Evolutionary conservation across 2,888 invertebrate genomes (phyloP), one percentile per base, ranked within the genome.

Genomic region (Abrostola tripartita): DNA sequence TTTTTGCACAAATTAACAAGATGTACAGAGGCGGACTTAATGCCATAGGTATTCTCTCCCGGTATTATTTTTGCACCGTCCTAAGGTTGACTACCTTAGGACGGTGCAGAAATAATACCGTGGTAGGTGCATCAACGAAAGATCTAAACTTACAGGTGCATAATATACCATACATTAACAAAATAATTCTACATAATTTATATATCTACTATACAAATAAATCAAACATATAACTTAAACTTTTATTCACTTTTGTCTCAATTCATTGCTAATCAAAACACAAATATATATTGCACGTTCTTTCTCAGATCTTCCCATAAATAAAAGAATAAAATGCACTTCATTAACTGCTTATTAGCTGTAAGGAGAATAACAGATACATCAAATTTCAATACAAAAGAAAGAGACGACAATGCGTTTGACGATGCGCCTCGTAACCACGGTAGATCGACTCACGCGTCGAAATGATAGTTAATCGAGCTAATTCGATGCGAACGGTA

Each of bases 401-500:
- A 64, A 36, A 53, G 55, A 64, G 68, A 58, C 4, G 1, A 14
- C 0, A 0, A 8, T 44, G 55, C 0, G 11, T 65, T 2, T 12
- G 8, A 0, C 8, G 37, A 37, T 61, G 24, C 60, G 36, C 35
- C 56, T 10, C 11, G 9, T 52, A 44, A 14, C 5, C 47, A 69
- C 44, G 56, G 41, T 52, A 65, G 65, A 76, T 64, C 49, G 52
- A 65, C 61, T 71, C 73, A 40, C 50, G 68, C 71, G 57, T 58
- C 52, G 61, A 72, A 65, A 66, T 69, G 52, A 56, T 76, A 47
- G 57, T 41, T 54, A 83, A 86, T 84, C 76, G 76, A 82, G 78
- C 72, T 85, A 85, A 88, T 86, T 77, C 62, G 68, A 85, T 86
- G 81, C 76, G 65, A 90, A 90, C 88, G 86, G 90, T 89, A 87